Evolutionary conservation across 2,797 vertebrate species (phyloP), one percentile per base, ranked within the genome.

Genomic region (Takifugu ocellatus): DNA sequence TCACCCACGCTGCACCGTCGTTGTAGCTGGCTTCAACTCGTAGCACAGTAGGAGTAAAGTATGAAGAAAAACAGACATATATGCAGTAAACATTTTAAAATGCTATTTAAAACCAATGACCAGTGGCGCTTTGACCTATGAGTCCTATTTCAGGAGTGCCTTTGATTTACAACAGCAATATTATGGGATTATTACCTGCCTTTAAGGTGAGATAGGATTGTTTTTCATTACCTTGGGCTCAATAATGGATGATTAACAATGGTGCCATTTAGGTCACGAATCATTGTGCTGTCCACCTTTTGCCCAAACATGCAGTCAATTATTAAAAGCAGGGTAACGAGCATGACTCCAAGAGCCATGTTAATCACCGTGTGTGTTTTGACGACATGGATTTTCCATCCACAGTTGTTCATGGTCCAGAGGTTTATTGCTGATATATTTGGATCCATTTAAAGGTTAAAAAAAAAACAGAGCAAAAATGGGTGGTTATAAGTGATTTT

Each of bases 181-280:
- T 44, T 51, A 49, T 52, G 24, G 14, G 12, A 54, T 73, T 62
- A 68, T 64, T 36, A 66, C 60, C 56, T 58, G 54, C 61, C 63
- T 73, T 63, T 65, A 49, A 69, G 49, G 39, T 47, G 8, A 17
- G 17, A 45, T 1, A 2, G 63, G 61, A 66, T 67, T 73, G 25
- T 71, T 65, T 74, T 53, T 62, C 56, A 51, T 68, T 39, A 36
- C 1, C 3, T 12, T 21, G 61, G 75, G 54, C 66, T 74, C 70
- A 70, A 79, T 66, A 73, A 77, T 68, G 68, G 75, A 82, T 85
- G 63, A 85, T 90, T 87, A 78, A 89, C 85, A 64, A 56, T 31
- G 14, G 21, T 8, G 26, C 59, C 63, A 68, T 78, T 42, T 66
- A 66, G 67, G 71, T 58, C 76, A 72, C 24, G 26, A 25, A 44